Conservation (phyloP, 92 coral and sea anemone species). For the Blastomussa wellsi region DNA sequence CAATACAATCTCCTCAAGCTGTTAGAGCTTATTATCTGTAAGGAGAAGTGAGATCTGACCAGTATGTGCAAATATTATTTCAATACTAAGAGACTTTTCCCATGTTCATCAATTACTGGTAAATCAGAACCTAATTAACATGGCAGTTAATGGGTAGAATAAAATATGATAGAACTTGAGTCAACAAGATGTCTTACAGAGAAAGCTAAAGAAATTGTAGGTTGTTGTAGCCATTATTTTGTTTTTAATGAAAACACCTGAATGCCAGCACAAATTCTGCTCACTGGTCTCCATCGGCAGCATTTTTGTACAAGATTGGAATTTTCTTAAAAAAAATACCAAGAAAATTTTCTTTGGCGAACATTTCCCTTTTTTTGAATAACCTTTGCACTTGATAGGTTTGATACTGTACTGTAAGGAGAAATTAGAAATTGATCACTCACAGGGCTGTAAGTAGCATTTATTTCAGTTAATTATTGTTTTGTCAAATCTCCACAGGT, state of each 20-base stretch:
- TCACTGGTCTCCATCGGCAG: not conserved
- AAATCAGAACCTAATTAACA: not conserved
- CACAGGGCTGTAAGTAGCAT: no score
- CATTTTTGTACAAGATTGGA: not conserved
- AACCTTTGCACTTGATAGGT: not conserved
- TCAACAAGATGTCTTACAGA: not conserved
- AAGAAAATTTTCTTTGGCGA: not conserved
- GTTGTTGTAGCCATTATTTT: no score
- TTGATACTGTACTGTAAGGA: not conserved
- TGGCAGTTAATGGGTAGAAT: not conserved
- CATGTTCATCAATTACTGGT: not conserved
- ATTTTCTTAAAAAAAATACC: not conserved
- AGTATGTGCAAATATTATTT: not conserved
- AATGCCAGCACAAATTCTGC: not conserved
- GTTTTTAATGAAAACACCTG: no score
- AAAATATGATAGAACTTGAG: not conserved
- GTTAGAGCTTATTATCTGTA: not conserved
- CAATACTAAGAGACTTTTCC: not conserved
- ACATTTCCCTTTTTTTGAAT: not conserved
- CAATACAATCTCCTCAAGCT: no score
- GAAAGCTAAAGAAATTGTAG: no score
- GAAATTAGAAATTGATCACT: not conserved
- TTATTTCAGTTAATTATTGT: no score
- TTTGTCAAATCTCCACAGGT: conserved; percentile 39
- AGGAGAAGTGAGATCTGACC: not conserved